Base-by-base conservation (phyloP, 2,888 invertebrate species). In the Latrodectus elegans region DNA sequence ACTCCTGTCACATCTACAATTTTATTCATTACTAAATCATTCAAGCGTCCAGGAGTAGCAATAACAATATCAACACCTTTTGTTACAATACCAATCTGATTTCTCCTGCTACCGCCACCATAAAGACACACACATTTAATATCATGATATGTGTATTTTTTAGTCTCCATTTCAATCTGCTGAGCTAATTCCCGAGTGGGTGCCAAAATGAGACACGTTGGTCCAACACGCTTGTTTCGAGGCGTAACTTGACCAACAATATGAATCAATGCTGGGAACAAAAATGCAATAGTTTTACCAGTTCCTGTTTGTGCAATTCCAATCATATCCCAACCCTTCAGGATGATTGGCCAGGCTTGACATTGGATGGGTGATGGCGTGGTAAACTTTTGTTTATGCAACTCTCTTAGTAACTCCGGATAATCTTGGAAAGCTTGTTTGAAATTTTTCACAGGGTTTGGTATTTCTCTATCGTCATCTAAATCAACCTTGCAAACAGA, bases 271-370 rank as follows among this genome's bases (percentile, higher is more conserved):
- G 97, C 98, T 11, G 99, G 99, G 80, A 99, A 92, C 0, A 98
- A 93, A 91, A 98, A 99, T 0, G 98, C 99, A 84, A 99, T 93
- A 0, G 99, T 99, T 93, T 99, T 99, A 0, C 98, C 97, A 91
- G 93, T 92, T 64, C 94, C 94, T 17, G 94, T 93, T 92, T 98
- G 98, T 0, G 99, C 99, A 90, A 99, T 98, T 11, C 99, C 99
- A 92, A 99, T 98, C 92, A 99, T 93, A 92, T 99, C 99, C 91
- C 95, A 95, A 0, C 99, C 99, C 91, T 95, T 95, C 68, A 99
- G 92, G 0, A 99, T 93, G 88, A 99, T 94, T 1, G 99, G 99
- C 99, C 99, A 99, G 0, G 97, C 96, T 93, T 98, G 98, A 88
- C 95, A 94, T 92, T 99, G 97, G 91, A 99, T 97, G 0, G 98